Evolutionary conservation across 2,113 vertebrate genomes (phyloP), one percentile per base, ranked within the genome.

Genomic region (Australoheros scitulus): DNA sequence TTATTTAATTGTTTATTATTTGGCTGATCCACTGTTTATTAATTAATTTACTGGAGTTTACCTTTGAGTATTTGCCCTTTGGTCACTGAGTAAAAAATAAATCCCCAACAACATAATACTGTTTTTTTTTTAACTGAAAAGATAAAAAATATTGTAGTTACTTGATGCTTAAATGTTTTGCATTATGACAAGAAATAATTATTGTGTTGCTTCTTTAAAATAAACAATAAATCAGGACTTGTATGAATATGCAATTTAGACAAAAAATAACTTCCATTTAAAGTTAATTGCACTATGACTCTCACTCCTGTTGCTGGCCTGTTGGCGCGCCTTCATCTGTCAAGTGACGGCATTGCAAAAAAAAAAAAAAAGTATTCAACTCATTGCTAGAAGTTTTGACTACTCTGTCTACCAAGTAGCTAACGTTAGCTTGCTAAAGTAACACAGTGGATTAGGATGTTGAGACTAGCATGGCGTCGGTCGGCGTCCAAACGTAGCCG

Each of bases 401-500:
- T 26, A 20, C 38, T 50, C 20, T 76, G 26, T 50, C 20, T 61
- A 36, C 76, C 43, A 72, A 63, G 4, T 22, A 26, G 63, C 84
- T 58, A 29, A 61, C 26, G 26, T 50, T 65, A 82, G 83, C 77
- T 55, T 17, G 58, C 29, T 79, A 8, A 60, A 57, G 7, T 24
- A 32, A 76, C 61, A 34, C 85, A 24, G 22, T 29, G 84, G 80
- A 87, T 91, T 93, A 94, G 50, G 85, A 95, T 96, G 96, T 84
- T 94, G 68, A 90, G 87, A 80, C 64, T 92, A 8, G 82, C 87
- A 60, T 92, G 86, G 91, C 78, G 85, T 79, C 84, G 87, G 14
- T 84, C 87, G 11, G 55, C 75, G 64, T 89, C 80, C 64, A 87
- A 14, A 79, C 81, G 36, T 82, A 91, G 81, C 75, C 2, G 24